These are phyloP conservation scores for Diglossa brunneiventris DNA, from an alignment of 2,113 vertebrate species.

Conservation along the genomic window DNA sequence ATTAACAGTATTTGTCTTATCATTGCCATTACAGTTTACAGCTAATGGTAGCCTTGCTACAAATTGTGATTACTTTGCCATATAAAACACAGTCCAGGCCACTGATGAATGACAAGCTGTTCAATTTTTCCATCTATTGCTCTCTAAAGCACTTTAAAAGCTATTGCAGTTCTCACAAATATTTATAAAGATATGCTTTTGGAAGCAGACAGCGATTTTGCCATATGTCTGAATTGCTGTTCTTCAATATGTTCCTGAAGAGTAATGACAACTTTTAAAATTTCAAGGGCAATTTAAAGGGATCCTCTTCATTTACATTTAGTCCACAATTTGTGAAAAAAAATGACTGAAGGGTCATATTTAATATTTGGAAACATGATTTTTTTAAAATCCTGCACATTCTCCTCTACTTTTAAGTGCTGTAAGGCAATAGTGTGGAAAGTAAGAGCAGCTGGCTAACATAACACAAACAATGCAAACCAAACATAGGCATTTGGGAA, in stretches of 20 bases:
- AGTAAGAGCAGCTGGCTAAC: neutral
- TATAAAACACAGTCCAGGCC: neutral
- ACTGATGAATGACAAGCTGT: neutral
- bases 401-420: neutral
- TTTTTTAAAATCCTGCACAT: neutral
- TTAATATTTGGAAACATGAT: neutral
- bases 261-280: neutral
- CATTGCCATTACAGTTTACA: neutral
- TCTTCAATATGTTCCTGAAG: neutral
- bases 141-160: neutral
- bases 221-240: neutral
- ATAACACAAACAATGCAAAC: neutral
- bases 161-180: neutral
- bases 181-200: constrained; percentile 10
- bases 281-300: neutral
- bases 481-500: neutral
- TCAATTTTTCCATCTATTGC: neutral
- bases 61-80: neutral
- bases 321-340: neutral
- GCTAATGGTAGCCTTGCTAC: neutral
- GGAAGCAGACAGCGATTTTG: constrained; percentile 16
- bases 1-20: neutral
- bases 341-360: neutral
- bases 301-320: neutral
- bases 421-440: neutral